Base-by-base conservation (phyloP, 2,797 vertebrate species). In the Phrynocephalus vlangalii region DNA sequence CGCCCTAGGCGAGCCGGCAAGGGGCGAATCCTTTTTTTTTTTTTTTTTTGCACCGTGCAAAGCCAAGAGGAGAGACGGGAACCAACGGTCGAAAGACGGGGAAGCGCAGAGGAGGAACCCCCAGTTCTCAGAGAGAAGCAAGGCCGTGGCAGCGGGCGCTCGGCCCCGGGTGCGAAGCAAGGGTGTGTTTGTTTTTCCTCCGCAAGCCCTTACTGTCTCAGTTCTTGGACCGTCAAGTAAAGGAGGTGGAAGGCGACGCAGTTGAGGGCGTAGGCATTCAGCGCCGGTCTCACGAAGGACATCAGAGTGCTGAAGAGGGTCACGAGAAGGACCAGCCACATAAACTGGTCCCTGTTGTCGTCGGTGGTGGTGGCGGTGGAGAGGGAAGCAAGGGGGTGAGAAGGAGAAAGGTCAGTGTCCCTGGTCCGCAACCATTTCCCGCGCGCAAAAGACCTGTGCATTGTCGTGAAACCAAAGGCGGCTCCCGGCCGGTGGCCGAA, bases 261-360 rank as follows among this genome's bases (percentile, higher is more conserved):
- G 96, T 99, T 99, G 79, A 99, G 97, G 0, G 73, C 96, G 0
- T 99, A 99, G 33, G 98, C 98, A 0, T 99, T 99, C 92, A 97
- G 86, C 0, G 95, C 96, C 0, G 99, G 99, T 92, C 96, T 98
- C 94, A 98, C 52, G 6, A 99, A 98, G 0, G 98, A 98, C 76
- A 97, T 94, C 85, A 97, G 3, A 0, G 98, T 97, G 63, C 96
- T 97, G 92, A 97, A 2, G 38, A 97, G 13, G 0, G 98, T 97
- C 67, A 96, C 71, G 71, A 86, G 3, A 28, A 97, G 50, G 24
- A 97, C 94, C 6, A 98, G 13, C 78, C 89, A 93, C 15, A 91
- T 91, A 95, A 99, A 99, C 0, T 95, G 96, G 2, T 88, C 92
- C 96, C 99, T 99, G 94, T 56, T 18, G 60, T 1, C 9, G 56